Percentiles rank a stretch among this genome's conserved stretches.
phyloP scores from a whole-genome alignment of 2,888 invertebrate species.

The Chrysina gloriosa region DNA sequence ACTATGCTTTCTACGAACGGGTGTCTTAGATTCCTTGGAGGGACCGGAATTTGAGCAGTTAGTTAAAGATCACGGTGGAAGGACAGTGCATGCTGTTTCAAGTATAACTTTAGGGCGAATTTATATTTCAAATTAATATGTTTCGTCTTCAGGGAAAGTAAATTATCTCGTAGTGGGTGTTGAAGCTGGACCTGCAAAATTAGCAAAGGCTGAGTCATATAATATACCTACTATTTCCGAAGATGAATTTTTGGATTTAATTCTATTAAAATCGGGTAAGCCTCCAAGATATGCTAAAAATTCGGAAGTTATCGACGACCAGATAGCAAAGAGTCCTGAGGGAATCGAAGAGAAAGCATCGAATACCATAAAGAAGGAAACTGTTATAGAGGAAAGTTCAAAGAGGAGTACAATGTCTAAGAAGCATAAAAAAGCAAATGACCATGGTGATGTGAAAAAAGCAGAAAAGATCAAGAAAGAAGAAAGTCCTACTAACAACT shows the following conservation, averaged over 20 bases:
- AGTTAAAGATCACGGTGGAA: conserved; percentile 84
- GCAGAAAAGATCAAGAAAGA: conserved; percentile 33
- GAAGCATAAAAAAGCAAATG: conserved; percentile 23
- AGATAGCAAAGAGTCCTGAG: conserved; percentile 3
- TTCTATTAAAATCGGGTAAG: conserved; percentile 71
- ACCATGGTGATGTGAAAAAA: conserved; percentile 30
- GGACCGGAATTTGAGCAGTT: conserved; percentile 81
- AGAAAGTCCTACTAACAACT: conserved; percentile 52
- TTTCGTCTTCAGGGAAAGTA: conserved; percentile 64
- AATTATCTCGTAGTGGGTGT: conserved; percentile 87
- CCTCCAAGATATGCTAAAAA: conserved; percentile 51
- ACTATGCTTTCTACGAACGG: conserved; percentile 82
- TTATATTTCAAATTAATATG: background rate
- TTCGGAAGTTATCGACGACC: too few species aligned
- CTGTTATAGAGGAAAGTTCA: background rate
- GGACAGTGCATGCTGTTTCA: conserved; percentile 78
- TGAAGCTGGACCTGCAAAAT: conserved; percentile 87
- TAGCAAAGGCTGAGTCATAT: conserved; percentile 78
- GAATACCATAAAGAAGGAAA: background rate
- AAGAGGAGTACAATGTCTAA: background rate
- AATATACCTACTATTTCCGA: conserved; percentile 82
- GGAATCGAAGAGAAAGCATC: conserved; percentile 16
- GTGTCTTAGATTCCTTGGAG: conserved; percentile 89
- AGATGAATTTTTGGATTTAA: conserved; percentile 84
- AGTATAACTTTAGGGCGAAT: conserved; percentile 62